A percentile compares a stretch with the other conserved stretches of the same genome.
Evolutionary conservation across 2,797 vertebrate genomes (phyloP).

Genomic region (Basileuterus tristriatus): DNA sequence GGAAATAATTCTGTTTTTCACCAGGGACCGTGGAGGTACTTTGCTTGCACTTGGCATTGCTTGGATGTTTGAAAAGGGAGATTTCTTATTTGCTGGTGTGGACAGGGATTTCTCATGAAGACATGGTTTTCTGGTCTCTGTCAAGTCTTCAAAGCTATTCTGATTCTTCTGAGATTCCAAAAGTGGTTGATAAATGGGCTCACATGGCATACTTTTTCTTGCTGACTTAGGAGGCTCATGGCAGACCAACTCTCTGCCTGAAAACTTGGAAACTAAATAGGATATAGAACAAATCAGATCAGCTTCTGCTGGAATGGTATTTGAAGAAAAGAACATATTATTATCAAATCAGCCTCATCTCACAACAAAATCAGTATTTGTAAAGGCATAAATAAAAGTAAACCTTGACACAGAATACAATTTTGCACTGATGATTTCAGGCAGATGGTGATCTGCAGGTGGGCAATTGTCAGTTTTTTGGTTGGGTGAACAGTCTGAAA

Average conservation of each 20-base stretch:
- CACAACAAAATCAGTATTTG: neutral
- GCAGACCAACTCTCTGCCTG: constrained; percentile 73
- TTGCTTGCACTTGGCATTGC: constrained; percentile 54
- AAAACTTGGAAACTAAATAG: constrained; percentile 79
- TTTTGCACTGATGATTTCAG: neutral
- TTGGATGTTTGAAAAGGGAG: constrained; percentile 35
- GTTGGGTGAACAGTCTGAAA: neutral
- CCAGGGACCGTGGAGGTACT: constrained; percentile 71
- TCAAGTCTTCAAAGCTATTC: constrained; percentile 62
- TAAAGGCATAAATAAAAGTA: neutral
- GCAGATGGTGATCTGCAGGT: neutral
- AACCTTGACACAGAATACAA: neutral
- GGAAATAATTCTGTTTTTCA: constrained; percentile 59
- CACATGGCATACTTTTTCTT: constrained; percentile 16
- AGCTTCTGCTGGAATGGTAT: neutral
- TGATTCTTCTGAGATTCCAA: constrained; percentile 68
- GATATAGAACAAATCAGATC: constrained; percentile 23
- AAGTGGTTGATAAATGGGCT: constrained; percentile 58
- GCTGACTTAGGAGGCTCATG: constrained; percentile 75
- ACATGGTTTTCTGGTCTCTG: constrained; percentile 27
- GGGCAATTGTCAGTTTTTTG: neutral
- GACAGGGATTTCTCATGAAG: constrained; percentile 66
- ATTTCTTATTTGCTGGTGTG: constrained; percentile 43
- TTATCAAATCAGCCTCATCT: neutral
- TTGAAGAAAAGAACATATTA: neutral